Evolutionary conservation across 2,113 vertebrate genomes (phyloP).

Genomic region (Ammospiza nelsoni): DNA sequence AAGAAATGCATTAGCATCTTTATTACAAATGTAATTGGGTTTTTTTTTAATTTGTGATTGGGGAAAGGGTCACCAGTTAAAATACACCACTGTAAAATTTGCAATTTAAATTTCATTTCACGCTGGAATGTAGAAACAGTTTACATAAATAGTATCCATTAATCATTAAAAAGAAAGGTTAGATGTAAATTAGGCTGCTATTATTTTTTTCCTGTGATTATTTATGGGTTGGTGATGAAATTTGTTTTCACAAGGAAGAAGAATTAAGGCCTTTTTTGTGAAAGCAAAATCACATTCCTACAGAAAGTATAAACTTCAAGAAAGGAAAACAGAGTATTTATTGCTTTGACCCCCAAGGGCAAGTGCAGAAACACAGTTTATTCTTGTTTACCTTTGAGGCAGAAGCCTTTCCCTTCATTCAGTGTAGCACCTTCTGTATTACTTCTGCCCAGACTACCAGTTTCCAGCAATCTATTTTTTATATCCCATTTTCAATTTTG

Average conservation of each 20-base stretch:
- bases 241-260: constrained; percentile 58
- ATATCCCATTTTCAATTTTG: background rate
- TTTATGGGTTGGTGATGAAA: constrained; percentile 66
- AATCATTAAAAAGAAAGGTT: constrained; percentile 82
- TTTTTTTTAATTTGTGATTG: constrained; percentile 74
- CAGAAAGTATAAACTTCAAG: constrained; percentile 36
- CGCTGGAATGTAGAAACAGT: constrained; percentile 74
- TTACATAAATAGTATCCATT: constrained; percentile 81
- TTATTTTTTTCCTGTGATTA: constrained; percentile 72
- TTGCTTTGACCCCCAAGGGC: background rate
- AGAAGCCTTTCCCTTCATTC: background rate
- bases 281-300: constrained; percentile 57
- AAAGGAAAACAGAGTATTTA: background rate
- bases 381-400: background rate
- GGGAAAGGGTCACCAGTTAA: constrained; percentile 77
- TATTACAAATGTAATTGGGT: constrained; percentile 81
- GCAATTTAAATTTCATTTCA: constrained; percentile 86
- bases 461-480: background rate
- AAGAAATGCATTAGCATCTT: constrained; percentile 82
- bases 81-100: constrained; percentile 79
- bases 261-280: constrained; percentile 41
- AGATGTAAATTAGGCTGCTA: constrained; percentile 76
- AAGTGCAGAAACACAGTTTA: background rate
- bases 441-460: background rate
- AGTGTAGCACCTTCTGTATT: background rate